Base-by-base conservation (phyloP, 2,888 invertebrate genomes). In the Elysia crispata region DNA sequence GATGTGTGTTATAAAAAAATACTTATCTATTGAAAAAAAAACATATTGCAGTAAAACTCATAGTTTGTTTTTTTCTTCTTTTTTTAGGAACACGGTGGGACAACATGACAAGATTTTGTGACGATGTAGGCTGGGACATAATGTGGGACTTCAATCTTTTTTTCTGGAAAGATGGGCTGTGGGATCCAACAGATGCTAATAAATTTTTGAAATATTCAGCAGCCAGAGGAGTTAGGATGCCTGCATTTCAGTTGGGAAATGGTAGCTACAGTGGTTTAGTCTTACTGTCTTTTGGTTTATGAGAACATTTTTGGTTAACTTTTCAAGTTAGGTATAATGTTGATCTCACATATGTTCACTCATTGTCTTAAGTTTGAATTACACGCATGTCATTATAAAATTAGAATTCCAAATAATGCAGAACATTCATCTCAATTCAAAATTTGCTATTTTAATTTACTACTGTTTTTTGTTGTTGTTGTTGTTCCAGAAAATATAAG, bases 71-170 rank as follows among this genome's bases (percentile, higher is more conserved):
- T n/a, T n/a, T n/a, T n/a, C 11, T 41, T 41, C 11, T 60, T 78
- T 79, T 57, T 66, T 41, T 85, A 92, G 92, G 85, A 11, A 79
- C 88, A 1, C 94, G 95, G 89, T 95, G 95, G 94, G 91, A 93
- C 18, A 91, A 94, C 84, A 91, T 96, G 18, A 94, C 95, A 87
- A 91, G 94, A 77, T 95, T 96, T 88, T 93, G 94, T 74, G 89
- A 91, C 82, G 91, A 92, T 25, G 93, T 94, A 0, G 93, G 94
- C n/a, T 89, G 94, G 74, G 93, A 94, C 85, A 92, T 96, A 83
- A 91, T 96, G 75, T 96, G 95, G 91, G 95, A 95, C 88, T 92
- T 96, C 18, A 96, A 96, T 92, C 94, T 94, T 25, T 92, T 96
- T 60, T 91, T 94, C 15, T 93, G 96, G 82, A 92, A 93, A 81